phyloP scores from a whole-genome alignment of 2,797 vertebrate species.

The Garrulus glandarius region DNA sequence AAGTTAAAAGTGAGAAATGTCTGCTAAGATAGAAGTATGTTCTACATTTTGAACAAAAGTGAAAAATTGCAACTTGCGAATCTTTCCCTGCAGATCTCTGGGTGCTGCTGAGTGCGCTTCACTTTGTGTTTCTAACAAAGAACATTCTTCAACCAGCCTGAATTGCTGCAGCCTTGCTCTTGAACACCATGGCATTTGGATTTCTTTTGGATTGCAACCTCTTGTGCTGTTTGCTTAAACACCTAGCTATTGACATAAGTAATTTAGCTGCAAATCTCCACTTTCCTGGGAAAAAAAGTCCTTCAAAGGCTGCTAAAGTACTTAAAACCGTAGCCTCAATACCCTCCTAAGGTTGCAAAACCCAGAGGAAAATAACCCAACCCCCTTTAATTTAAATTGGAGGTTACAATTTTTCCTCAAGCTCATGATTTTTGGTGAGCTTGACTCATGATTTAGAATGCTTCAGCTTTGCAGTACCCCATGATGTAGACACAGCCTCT shows the following conservation, averaged over 20 bases:
- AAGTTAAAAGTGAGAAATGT: not conserved
- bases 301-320: conserved; percentile 1
- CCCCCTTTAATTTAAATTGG: not conserved
- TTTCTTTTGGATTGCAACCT: not conserved
- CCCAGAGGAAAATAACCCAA: not conserved
- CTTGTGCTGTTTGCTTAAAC: not conserved
- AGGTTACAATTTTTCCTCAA: not conserved
- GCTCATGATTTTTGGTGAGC: not conserved
- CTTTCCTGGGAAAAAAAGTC: not conserved
- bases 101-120: not conserved
- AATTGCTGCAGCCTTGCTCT: not conserved
- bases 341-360: not conserved
- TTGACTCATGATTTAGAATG: not conserved
- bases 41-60: not conserved
- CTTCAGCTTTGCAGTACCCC: not conserved
- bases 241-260: not conserved
- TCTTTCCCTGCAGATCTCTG: not conserved
- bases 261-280: not conserved
- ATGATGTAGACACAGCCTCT: not conserved
- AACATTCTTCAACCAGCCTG: not conserved
- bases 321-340: not conserved
- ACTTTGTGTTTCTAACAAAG: not conserved
- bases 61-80: not conserved
- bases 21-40: not conserved
- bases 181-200: not conserved